Evolutionary conservation across 1,140 invertebrate species (phyloP).

Genomic region (Matsumurasca onukii): DNA sequence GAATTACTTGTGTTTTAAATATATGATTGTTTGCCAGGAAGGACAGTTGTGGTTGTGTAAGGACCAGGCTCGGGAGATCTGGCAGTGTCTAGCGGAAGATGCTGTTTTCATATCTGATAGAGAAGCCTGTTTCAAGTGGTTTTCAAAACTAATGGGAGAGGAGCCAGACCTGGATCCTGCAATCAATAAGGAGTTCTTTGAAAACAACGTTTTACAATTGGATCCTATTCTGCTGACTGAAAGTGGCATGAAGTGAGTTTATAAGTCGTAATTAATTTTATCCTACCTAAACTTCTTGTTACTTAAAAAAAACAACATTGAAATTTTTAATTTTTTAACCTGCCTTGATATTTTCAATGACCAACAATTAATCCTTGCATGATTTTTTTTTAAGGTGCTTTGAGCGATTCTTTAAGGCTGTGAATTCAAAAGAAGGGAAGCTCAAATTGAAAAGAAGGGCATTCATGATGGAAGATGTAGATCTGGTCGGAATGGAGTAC

Average conservation of each 20-base stretch:
- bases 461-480: slow-evolving; percentile 78
- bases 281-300: no score
- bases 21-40: slow-evolving; percentile 38
- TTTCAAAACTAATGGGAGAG: slow-evolving; percentile 97
- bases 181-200: slow-evolving; percentile 96
- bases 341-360: no score
- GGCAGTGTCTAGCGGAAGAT: slow-evolving; percentile 93
- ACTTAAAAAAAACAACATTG: no score
- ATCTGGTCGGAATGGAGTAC: slow-evolving; percentile 95
- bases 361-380: slow-evolving; percentile 10
- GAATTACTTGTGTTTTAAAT: no score
- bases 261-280: no score
- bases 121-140: slow-evolving; percentile 98
- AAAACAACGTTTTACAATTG: slow-evolving; percentile 90
- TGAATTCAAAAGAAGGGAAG: slow-evolving; percentile 95
- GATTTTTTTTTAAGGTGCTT: slow-evolving; percentile 63
- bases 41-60: slow-evolving; percentile 87
- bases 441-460: slow-evolving; percentile 83
- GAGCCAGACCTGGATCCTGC: slow-evolving; percentile 96
- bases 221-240: slow-evolving; percentile 91
- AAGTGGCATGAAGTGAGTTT: slow-evolving; percentile 85
- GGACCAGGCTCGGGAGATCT: slow-evolving; percentile 96
- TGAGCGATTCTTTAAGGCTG: slow-evolving; percentile 94
- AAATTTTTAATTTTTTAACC: no score
- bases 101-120: slow-evolving; percentile 89